phyloP scores from a whole-genome alignment of 2,888 invertebrate genomes.

The Dicyrtomina minuta region DNA sequence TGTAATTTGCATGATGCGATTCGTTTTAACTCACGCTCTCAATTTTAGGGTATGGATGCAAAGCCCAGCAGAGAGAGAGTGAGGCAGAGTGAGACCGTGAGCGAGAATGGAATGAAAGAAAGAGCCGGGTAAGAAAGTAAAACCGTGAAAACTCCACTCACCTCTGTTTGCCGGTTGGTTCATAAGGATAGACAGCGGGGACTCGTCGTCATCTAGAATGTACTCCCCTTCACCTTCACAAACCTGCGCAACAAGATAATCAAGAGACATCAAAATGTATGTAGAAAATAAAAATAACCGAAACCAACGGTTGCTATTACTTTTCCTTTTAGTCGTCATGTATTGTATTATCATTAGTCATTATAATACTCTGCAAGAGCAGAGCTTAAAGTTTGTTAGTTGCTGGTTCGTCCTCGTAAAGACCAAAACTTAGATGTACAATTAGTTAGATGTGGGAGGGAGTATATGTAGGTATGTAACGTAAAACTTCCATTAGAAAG shows the following conservation, averaged over 20 bases:
- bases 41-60: no score
- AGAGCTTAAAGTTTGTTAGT: no score
- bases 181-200: slow-evolving; percentile 91
- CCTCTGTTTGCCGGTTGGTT: slow-evolving; percentile 82
- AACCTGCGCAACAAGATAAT: slow-evolving; percentile 46
- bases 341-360: background rate
- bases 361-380: background rate
- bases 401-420: no score
- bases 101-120: background rate
- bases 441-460: no score
- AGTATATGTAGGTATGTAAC: no score
- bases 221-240: slow-evolving; percentile 67
- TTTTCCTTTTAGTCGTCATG: background rate
- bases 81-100: background rate
- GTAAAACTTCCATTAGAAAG: no score
- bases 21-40: no score
- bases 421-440: no score
- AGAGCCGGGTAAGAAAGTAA: slow-evolving; percentile 27
- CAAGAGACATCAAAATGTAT: background rate
- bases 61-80: background rate
- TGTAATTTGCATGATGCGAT: no score
- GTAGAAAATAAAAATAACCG: background rate
- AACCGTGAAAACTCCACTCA: slow-evolving; percentile 64
- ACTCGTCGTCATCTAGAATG: slow-evolving; percentile 95
- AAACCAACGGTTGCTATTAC: background rate